Evolutionary conservation across 2,113 vertebrate genomes (phyloP), one percentile per base, ranked within the genome.

Genomic region (Malurus cyaneus): DNA sequence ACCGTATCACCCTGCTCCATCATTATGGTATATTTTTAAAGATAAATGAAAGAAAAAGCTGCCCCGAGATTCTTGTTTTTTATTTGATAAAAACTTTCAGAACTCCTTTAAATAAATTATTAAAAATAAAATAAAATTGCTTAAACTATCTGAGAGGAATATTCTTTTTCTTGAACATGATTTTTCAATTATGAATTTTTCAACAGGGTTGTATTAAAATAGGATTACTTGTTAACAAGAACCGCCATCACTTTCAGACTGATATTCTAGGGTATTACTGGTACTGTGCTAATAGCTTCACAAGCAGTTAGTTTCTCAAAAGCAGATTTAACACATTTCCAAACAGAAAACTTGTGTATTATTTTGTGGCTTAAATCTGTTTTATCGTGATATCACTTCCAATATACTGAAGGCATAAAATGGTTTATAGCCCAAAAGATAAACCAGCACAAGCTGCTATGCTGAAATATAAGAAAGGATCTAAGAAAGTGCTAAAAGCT

Each of bases 321-420:
- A 94, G 9, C 54, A 89, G 81, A 85, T 85, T 85, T 91, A 89
- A 73, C 71, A 82, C 42, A 20, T 69, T 92, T 82, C 39, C 46
- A 80, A 85, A 66, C 44, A 88, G 74, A 77, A 86, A 80, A 71
- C 56, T 5, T 50, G 78, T 80, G 42, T 65, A 62, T 92, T 92
- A 81, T 77, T 89, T 91, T 59, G 59, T 85, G 57, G 62, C 14
- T 93, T 94, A 86, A 91, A 80, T 89, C 78, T 92, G 71, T 80
- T 96, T 96, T 91, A 91, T 76, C 10, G 0, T 82, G 83, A 88
- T 88, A 91, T 53, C 67, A 34, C 89, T 91, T 92, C 86, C 49
- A 89, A 92, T 93, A 91, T 86, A 91, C 39, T 53, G 89, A 94
- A 94, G 44, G 56, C 36, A 91, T 96, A 97, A 96, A 95, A 91